These are phyloP conservation scores for Drosophila formosana DNA, from an alignment of 2,888 invertebrate genomes.

Conservation along the genomic window DNA sequence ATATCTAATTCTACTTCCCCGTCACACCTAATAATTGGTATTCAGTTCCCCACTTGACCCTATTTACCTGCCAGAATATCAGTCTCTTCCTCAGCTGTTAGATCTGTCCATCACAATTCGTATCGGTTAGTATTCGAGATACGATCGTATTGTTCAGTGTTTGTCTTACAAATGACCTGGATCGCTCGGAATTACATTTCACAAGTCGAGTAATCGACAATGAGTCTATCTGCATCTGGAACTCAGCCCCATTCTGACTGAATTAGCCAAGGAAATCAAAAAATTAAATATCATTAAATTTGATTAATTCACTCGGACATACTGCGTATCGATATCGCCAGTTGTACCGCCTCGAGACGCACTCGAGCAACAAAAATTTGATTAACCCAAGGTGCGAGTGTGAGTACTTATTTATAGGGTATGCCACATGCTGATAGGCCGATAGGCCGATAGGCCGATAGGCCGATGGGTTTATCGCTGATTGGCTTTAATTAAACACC, in stretches of 20 bases:
- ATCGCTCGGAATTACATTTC: conserved; percentile 55
- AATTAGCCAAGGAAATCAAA: conserved; percentile 42
- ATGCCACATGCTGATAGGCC: conserved; percentile 71
- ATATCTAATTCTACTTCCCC: not conserved
- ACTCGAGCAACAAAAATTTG: conserved; percentile 55
- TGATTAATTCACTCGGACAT: conserved; percentile 75
- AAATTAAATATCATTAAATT: conserved; percentile 81
- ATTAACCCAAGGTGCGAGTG: conserved; percentile 52
- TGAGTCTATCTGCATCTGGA: conserved; percentile 7
- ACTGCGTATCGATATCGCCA: conserved; percentile 45
- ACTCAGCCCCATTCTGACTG: conserved; percentile 19
- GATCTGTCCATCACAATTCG: conserved; percentile 17
- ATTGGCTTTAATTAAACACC: conserved; percentile 81
- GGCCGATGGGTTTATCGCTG: conserved; percentile 68
- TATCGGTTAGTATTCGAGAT: conserved; percentile 12
- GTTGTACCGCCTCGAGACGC: conserved; percentile 27
- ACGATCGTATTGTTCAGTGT: conserved; percentile 24
- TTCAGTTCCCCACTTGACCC: conserved; percentile 17
- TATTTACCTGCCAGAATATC: conserved; percentile 9
- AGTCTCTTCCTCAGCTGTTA: not conserved
- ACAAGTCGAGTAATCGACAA: conserved; percentile 46
- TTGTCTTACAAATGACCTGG: conserved; percentile 43
- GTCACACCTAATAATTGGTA: not conserved
- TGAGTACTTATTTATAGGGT: conserved; percentile 47
- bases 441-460: conserved; percentile 69